Base-by-base conservation (phyloP, 2,113 vertebrate species). In the Tor tambroides region DNA sequence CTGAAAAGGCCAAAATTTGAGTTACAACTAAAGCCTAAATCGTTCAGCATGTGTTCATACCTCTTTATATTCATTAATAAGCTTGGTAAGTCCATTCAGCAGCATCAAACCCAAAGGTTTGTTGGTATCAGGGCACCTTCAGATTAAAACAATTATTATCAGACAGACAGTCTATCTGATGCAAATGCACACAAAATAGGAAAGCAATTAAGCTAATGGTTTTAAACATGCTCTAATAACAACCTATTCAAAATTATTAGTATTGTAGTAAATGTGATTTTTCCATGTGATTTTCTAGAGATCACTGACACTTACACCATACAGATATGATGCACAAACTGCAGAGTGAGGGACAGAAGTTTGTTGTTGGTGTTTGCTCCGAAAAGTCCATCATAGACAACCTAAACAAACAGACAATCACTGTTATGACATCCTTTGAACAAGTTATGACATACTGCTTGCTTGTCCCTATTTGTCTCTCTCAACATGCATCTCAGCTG, bases 261-360 rank as follows among this genome's bases (percentile, higher is more conserved):
- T 23, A 28, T 26, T 28, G 74, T 30, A 51, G n/a, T 49, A 43
- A 49, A 49, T 49, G n/a, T 28, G 43, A 26, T n/a, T n/a, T n/a
- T 9, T 56, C 14, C 15, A 51, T 76, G 74, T 30, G 74, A 26
- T 26, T 26, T 9, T 59, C 46, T 5, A 72, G 91, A 84, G 69
- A 5, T 82, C 8, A 7, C 19, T 4, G 83, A 69, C 88, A 95
- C 98, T 98, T 96, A 99, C 98, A 96, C 96, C 89, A 96, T 93
- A 92, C 98, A 99, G 92, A 99, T 99, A 92, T 99, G 98, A 94
- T 99, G 98, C 30, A 99, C 97, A 95, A 99, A 99, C 87, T 99
- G 98, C 91, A 99, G 91, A 0, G 97, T 97, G 51, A 99, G 93
- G 35, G 96, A 97, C 92, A 98, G 95, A 88, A 99, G 94, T 91